Evolutionary conservation across 2,888 invertebrate species (phyloP).

Genomic region (Amphipoea oculea): DNA sequence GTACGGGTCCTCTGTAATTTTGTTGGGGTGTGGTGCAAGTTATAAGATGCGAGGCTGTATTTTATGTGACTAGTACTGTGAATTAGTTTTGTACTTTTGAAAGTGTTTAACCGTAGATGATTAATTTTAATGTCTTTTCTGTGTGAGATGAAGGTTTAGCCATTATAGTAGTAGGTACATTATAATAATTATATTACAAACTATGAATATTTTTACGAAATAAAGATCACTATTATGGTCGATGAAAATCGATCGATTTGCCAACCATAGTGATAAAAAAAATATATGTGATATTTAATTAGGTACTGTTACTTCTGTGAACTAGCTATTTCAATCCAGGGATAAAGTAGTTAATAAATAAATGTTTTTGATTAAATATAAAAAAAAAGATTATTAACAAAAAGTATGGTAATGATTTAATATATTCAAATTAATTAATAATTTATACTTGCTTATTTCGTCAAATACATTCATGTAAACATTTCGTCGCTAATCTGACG

Average conservation of each 20-base stretch:
- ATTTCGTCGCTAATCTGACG: too few relatives aligned
- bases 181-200: not conserved
- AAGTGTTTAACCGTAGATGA: not conserved
- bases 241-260: not conserved
- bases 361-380: not conserved
- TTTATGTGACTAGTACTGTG: not conserved
- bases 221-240: not conserved
- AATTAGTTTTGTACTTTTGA: not conserved
- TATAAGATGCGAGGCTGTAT: not conserved
- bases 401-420: not conserved
- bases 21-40: slow-evolving; percentile 38
- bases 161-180: not conserved
- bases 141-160: too few relatives aligned
- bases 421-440: not conserved
- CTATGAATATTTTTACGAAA: not conserved
- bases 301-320: too few relatives aligned
- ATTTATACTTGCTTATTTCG: not conserved
- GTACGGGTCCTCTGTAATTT: slow-evolving; percentile 33
- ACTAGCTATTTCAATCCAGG: too few relatives aligned
- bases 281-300: not conserved
- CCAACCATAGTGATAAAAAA: not conserved
- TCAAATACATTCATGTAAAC: not conserved
- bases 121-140: not conserved
- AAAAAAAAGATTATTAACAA: not conserved
- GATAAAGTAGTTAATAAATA: not conserved